Evolutionary conservation across 2,888 invertebrate genomes (phyloP), one percentile per base, ranked within the genome.

Genomic region (Polydrusus pterygomalis): DNA sequence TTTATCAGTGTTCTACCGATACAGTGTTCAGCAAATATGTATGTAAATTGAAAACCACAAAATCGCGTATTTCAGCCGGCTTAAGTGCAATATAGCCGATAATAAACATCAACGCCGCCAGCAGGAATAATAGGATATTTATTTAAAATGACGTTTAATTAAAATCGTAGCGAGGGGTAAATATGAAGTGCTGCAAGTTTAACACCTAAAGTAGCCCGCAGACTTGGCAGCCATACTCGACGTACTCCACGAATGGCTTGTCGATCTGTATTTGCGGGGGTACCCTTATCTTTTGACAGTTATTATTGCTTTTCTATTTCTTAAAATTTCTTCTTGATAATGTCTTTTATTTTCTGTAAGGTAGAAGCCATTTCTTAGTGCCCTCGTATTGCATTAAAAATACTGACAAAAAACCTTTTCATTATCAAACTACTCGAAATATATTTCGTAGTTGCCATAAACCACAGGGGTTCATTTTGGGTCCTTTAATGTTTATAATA

Each of bases 81-180:
- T n/a, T 38, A 62, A 38, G 62, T 40, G 43, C 13, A 43, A 47
- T 47, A 2, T 20, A 18, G 51, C 34, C 15, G 65, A 65, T n/a
- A 51, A 65, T 51, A 65, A 49, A 65, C 51, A 51, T 47, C 34
- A 15, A 20, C n/a, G 17, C 47, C n/a, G 17, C 47, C n/a, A 38
- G 25, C 47, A 47, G 34, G 17, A 38, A 65, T 38, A 18, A 30
- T 18, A 69, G 13, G 25, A 54, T 43, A 43, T 58, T 56, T 69
- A 69, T 68, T 62, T 62, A 47, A 62, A 68, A 74, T 54, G 34
- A 73, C 34, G 72, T 80, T 77, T 80, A 79, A 80, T 80, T 79
- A 78, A 76, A 77, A 77, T 64, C 58, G 58, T 64, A 51, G n/a
- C n/a, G 62, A 54, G 56, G 34, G 56, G 43, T 17, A 64, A 43